Conservation (phyloP, 2,113 vertebrate species). For the Xenotilapia caudafasciata region DNA sequence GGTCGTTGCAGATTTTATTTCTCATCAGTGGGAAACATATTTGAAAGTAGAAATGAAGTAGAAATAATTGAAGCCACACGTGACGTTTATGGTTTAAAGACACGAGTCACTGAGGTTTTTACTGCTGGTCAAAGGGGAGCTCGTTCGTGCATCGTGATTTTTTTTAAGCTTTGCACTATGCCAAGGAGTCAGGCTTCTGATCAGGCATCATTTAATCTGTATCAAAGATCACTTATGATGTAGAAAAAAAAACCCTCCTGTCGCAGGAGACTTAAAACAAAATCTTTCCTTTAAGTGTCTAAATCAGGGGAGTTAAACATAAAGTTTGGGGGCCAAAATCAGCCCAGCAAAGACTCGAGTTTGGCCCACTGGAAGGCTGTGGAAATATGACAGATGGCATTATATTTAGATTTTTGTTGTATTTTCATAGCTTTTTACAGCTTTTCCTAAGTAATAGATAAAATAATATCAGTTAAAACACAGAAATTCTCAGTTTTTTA, state of each 20-base stretch:
- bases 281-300: background rate
- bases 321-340: background rate
- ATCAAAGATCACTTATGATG: background rate
- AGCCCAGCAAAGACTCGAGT: background rate
- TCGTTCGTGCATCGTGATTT: background rate
- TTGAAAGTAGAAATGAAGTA: background rate
- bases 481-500: background rate
- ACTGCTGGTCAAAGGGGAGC: background rate
- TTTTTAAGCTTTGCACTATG: background rate
- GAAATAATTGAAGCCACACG: background rate
- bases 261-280: background rate
- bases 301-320: background rate
- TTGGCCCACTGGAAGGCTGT: background rate
- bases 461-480: background rate
- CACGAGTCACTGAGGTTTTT: background rate
- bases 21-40: background rate
- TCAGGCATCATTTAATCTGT: background rate
- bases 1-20: background rate
- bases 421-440: background rate
- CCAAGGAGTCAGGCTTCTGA: background rate
- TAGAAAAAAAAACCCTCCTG: background rate
- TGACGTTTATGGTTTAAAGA: background rate
- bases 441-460: background rate
- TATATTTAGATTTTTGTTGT: background rate
- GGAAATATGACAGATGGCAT: background rate